Percentiles rank a stretch among this genome's conserved stretches.
These are phyloP conservation scores for Chrysocyon brachyurus DNA, from an alignment of 2,797 vertebrate genomes.

Conservation along the genomic window DNA sequence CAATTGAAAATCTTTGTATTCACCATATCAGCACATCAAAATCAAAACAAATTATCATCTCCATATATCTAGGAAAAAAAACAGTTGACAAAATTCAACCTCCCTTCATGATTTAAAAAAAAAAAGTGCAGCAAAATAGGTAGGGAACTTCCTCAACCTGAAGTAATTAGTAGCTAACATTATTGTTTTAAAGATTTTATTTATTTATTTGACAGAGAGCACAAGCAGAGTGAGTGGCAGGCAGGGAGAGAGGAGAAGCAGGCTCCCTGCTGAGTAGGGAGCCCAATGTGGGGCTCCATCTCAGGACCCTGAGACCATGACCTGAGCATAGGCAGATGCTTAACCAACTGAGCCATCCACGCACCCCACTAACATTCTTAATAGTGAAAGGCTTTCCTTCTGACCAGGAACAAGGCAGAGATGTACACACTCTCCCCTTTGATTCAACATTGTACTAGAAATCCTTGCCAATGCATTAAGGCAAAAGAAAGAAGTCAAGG, in stretches of 20 bases:
- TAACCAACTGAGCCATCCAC: no score
- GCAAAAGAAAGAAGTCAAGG: not conserved
- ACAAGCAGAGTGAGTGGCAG: no score
- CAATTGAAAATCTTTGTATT: not conserved
- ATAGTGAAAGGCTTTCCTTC: not conserved
- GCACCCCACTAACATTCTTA: not conserved
- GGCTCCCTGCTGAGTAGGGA: no score
- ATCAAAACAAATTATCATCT: not conserved
- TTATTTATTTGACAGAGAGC: no score
- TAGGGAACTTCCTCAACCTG: not conserved
- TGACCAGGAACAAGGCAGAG: not conserved
- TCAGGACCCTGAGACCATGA: no score
- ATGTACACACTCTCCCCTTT: not conserved
- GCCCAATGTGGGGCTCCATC: no score
- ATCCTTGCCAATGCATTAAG: not conserved
- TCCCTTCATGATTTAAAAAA: slow-evolving; percentile 28
- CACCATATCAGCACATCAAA: not conserved
- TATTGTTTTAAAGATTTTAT: no score
- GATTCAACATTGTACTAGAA: not conserved
- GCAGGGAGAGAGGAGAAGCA: no score
- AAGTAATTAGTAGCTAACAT: not conserved
- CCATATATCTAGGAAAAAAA: not conserved
- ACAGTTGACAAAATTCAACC: not conserved
- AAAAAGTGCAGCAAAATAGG: not conserved
- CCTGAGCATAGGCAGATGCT: no score